Conservation (phyloP, 92 coral and sea anemone genomes). For the Scolanthus callimorphus region DNA sequence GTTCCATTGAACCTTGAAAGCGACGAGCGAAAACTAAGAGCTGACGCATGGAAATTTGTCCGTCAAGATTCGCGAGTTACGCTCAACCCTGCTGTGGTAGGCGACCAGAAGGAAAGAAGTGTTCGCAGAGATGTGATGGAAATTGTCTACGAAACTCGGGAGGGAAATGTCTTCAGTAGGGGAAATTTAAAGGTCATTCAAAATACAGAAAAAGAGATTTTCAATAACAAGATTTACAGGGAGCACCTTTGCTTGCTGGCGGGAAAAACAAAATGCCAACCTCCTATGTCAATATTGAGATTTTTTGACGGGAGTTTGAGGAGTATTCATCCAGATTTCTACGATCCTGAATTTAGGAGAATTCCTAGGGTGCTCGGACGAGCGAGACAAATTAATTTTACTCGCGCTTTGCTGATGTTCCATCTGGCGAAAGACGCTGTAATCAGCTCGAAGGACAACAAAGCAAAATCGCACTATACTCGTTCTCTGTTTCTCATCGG, state of each 20-base stretch:
- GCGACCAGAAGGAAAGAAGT: conserved; percentile 64
- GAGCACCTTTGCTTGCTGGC: conserved; percentile 60
- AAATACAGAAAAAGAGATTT: conserved; percentile 54
- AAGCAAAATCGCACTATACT: conserved; percentile 63
- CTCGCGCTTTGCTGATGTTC: conserved; percentile 70
- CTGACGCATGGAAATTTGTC: conserved; percentile 97
- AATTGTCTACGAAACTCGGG: conserved; percentile 72
- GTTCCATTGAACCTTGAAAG: conserved; percentile 89
- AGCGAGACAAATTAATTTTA: conserved; percentile 60
- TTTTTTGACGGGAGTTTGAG: conserved; percentile 88
- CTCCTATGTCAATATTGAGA: conserved; percentile 72
- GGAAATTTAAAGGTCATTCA: conserved; percentile 48
- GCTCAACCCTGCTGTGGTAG: conserved; percentile 70
- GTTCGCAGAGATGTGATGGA: conserved; percentile 74
- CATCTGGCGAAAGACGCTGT: conserved; percentile 81
- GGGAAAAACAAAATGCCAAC: conserved; percentile 51
- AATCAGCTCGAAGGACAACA: conserved; percentile 22
- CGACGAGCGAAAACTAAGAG: conserved; percentile 79
- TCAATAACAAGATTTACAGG: conserved; percentile 57
- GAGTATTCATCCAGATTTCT: conserved; percentile 36
- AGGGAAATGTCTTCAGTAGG: conserved; percentile 68
- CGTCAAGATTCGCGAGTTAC: conserved; percentile 81
- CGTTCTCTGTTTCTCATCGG: conserved; percentile 76
- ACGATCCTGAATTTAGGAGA: conserved; percentile 70
- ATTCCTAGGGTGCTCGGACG: conserved; percentile 38